Percentiles rank a stretch among this genome's conserved stretches.
Conservation (phyloP, 2,797 vertebrate species). For the Pyrocephalus nanus region DNA sequence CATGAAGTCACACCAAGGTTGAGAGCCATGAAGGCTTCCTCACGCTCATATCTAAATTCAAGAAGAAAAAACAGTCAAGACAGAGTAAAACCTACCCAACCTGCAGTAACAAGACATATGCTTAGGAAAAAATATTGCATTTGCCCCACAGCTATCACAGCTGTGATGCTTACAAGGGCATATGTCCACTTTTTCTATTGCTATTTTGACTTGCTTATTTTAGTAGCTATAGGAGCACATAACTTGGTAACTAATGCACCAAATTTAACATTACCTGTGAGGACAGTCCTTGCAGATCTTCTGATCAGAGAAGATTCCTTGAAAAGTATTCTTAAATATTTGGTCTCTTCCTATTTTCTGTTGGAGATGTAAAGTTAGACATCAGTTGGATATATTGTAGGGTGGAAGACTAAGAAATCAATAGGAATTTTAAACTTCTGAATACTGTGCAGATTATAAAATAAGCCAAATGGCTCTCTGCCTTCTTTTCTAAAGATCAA, state of each 20-base stretch:
- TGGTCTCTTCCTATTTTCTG: constrained; percentile 99
- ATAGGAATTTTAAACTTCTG: background rate
- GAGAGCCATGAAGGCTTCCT: constrained; percentile 98
- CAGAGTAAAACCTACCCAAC: background rate
- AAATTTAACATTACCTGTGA: constrained; percentile 83
- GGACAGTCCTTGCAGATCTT: constrained; percentile 99
- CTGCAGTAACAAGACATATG: background rate
- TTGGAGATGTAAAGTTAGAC: constrained; percentile 40
- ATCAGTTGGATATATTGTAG: background rate
- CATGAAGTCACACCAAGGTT: constrained; percentile 98
- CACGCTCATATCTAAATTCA: constrained; percentile 89
- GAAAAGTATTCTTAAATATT: constrained; percentile 99
- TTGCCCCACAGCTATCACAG: background rate
- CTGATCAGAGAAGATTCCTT: constrained; percentile 98
- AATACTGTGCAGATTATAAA: background rate
- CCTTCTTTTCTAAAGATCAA: background rate
- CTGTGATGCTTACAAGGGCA: background rate
- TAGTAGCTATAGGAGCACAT: background rate
- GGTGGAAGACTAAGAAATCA: background rate
- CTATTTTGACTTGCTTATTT: background rate
- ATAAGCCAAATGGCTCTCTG: background rate
- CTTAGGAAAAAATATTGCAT: background rate
- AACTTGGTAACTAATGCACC: background rate
- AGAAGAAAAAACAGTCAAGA: background rate
- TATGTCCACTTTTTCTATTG: background rate